Conservation (phyloP, 1,140 invertebrate species). For the Druon quercuslanigerum region DNA sequence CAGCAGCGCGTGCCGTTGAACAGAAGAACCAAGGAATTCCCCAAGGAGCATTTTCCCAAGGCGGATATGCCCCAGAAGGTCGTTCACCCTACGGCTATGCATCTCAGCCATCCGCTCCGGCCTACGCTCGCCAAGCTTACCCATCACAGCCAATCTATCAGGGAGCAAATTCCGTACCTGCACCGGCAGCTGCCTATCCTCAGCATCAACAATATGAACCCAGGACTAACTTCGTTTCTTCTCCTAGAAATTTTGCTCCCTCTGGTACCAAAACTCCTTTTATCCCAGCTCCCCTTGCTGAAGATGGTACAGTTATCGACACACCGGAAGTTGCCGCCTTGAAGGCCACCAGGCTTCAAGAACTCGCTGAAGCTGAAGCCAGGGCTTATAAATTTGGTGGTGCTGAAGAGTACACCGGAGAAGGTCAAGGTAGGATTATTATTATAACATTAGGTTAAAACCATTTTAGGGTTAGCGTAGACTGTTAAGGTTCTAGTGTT, state of each 20-base stretch:
- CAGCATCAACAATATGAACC: conserved; percentile 59
- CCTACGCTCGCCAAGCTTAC: conserved; percentile 37
- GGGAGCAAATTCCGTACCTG: conserved; percentile 45
- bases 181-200: conserved; percentile 43
- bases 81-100: conserved; percentile 36
- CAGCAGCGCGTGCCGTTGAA: conserved; percentile 65
- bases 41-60: conserved; percentile 36
- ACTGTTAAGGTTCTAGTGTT: not conserved
- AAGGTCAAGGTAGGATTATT: conserved; percentile 61
- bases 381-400: conserved; percentile 75
- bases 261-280: conserved; percentile 57
- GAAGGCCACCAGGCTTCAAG: conserved; percentile 68
- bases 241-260: conserved; percentile 54
- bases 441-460: not conserved
- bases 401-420: conserved; percentile 60
- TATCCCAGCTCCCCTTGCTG: conserved; percentile 77
- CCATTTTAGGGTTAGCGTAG: not conserved
- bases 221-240: conserved; percentile 48
- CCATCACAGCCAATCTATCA: conserved; percentile 42
- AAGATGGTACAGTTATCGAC: conserved; percentile 77
- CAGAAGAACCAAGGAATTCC: conserved; percentile 52
- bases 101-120: conserved; percentile 37
- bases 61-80: conserved; percentile 38
- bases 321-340: conserved; percentile 79
- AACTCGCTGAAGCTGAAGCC: conserved; percentile 72